Conservation (phyloP, 2,888 invertebrate genomes). For the Caenorhabditis sp. region DNA sequence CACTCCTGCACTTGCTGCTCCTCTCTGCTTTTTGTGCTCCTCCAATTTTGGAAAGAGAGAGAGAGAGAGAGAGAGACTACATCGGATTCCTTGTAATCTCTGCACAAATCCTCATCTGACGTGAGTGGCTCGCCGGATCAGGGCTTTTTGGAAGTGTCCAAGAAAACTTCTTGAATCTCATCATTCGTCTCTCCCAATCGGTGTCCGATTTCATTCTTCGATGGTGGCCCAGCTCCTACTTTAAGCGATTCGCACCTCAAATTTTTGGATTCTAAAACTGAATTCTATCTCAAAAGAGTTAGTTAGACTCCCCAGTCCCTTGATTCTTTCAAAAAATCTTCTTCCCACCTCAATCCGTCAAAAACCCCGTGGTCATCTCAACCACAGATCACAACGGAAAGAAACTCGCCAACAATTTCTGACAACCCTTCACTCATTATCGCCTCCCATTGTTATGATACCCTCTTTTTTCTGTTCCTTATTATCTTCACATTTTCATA, state of each 20-base stretch:
- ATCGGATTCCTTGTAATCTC: constrained; percentile 7
- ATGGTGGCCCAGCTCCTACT: constrained; percentile 14
- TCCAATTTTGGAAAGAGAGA: constrained; percentile 21
- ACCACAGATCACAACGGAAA: background rate
- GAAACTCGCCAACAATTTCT: constrained; percentile 2
- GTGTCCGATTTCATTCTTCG: constrained; percentile 51
- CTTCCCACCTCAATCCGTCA: background rate
- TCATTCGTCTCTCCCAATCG: constrained; percentile 19
- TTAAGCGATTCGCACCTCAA: constrained; percentile 14
- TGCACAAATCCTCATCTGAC: constrained; percentile 49
- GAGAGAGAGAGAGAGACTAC: no score
- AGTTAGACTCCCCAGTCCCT: no score
- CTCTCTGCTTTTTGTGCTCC: constrained; percentile 15
- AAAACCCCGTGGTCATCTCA: constrained; percentile 2
- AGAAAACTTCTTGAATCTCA: constrained; percentile 26
- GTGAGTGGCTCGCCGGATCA: constrained; percentile 19
- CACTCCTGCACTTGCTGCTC: constrained; percentile 52
- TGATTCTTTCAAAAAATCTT: background rate
- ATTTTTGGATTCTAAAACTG: no score
- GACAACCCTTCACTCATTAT: constrained; percentile 29
- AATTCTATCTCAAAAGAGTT: no score
- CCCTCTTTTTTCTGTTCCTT: constrained; percentile 1
- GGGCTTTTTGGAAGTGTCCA: constrained; percentile 15
- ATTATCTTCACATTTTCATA: background rate
- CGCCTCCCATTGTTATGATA: background rate